Evolutionary conservation across 2,888 invertebrate species (phyloP).

Genomic region (Eupithecia subfuscata): DNA sequence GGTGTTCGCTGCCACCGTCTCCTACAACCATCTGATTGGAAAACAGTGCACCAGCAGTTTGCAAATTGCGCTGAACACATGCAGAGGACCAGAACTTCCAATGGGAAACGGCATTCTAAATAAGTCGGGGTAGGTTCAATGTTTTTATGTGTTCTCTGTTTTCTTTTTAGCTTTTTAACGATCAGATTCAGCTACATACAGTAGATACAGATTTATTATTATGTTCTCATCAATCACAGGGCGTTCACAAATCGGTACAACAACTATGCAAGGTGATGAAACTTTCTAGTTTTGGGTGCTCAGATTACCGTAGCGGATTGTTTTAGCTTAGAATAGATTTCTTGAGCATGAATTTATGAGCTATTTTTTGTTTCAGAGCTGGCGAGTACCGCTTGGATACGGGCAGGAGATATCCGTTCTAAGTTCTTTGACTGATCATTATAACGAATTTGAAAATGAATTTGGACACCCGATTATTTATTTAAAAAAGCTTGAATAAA

Average conservation of each 20-base stretch:
- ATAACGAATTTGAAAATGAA: not conserved
- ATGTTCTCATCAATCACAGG: not conserved
- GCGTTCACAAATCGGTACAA: not conserved
- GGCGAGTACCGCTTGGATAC: constrained; percentile 60
- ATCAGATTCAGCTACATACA: not conserved
- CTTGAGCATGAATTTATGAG: not conserved
- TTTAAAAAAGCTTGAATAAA: not conserved
- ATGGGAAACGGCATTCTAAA: constrained; percentile 63
- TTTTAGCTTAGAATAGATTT: not conserved
- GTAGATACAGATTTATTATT: not conserved
- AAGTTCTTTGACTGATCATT: constrained; percentile 12
- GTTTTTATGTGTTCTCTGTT: not conserved
- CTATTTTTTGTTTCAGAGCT: constrained; percentile 49
- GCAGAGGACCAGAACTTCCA: constrained; percentile 53
- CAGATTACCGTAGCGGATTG: too few relatives aligned
- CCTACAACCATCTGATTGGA: constrained; percentile 63
- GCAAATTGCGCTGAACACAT: constrained; percentile 60
- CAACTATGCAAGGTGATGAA: not conserved
- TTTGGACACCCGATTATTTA: not conserved
- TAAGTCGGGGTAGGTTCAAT: constrained; percentile 56
- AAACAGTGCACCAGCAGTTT: constrained; percentile 52
- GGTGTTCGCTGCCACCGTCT: constrained; percentile 63
- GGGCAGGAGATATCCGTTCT: constrained; percentile 50
- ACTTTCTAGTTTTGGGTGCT: too few relatives aligned
- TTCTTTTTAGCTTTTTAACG: not conserved